Conservation (phyloP, 1,140 invertebrate species). For the Aricia agestis region DNA sequence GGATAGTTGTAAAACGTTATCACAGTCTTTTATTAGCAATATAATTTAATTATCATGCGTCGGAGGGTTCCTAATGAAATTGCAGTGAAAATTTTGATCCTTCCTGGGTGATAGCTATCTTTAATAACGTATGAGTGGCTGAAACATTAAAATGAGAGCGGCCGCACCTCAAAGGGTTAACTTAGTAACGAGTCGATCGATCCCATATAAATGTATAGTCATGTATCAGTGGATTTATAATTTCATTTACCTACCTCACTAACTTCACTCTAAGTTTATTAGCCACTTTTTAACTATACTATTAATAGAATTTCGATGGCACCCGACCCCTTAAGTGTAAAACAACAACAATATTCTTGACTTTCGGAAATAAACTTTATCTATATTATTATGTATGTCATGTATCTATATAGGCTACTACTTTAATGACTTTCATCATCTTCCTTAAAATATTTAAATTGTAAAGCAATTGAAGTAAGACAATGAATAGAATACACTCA, state of each 20-base stretch:
- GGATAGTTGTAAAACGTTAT: background rate
- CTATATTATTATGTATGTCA: too few relatives aligned
- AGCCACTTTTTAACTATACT: too few relatives aligned
- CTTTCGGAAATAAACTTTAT: too few relatives aligned
- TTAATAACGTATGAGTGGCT: constrained; percentile 68
- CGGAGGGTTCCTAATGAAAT: constrained; percentile 55
- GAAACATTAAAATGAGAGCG: constrained; percentile 54
- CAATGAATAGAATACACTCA: too few relatives aligned
- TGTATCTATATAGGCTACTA: too few relatives aligned
- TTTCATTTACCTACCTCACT: constrained; percentile 7
- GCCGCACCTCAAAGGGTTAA: constrained; percentile 57
- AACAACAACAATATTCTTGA: too few relatives aligned
- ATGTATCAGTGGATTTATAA: constrained; percentile 24
- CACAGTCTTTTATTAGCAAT: background rate
- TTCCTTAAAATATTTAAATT: too few relatives aligned
- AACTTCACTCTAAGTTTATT: too few relatives aligned
- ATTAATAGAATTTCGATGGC: too few relatives aligned
- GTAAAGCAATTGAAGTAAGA: too few relatives aligned
- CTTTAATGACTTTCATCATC: too few relatives aligned
- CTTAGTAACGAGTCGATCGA: constrained; percentile 36
- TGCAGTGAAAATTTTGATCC: constrained; percentile 55
- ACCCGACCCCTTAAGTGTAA: too few relatives aligned
- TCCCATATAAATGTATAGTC: constrained; percentile 41
- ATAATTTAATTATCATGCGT: constrained; percentile 10
- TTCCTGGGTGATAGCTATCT: constrained; percentile 68